Percentiles rank a stretch among this genome's conserved stretches.
phyloP scores from a whole-genome alignment of 1,140 invertebrate genomes.

The Helicoverpa zea region DNA sequence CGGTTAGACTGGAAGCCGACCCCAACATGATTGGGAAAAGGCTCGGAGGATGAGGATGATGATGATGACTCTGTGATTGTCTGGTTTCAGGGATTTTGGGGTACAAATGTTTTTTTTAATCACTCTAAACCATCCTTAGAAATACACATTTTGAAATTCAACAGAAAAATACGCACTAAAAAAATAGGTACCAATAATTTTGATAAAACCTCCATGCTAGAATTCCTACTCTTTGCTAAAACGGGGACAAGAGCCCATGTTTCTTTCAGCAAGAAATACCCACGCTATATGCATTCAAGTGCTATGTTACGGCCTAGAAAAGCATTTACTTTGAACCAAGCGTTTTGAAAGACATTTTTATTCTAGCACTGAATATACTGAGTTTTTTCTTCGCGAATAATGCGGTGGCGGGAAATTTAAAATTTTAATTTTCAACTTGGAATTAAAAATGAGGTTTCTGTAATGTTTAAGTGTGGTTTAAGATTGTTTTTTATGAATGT shows the following conservation, averaged over 20 bases:
- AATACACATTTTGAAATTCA: neutral
- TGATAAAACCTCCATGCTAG: constrained; percentile 4
- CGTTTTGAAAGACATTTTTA: constrained; percentile 31
- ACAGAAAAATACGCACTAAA: neutral
- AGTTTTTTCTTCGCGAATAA: constrained; percentile 23
- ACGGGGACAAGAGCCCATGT: constrained; percentile 30
- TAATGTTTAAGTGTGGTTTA: too few relatives aligned
- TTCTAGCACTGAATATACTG: constrained; percentile 24
- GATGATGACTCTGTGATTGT: too few relatives aligned
- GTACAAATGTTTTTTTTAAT: too few relatives aligned
- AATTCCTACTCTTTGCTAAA: constrained; percentile 8
- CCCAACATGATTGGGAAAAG: too few relatives aligned
- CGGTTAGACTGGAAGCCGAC: too few relatives aligned
- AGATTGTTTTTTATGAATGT: too few relatives aligned
- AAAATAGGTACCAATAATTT: constrained; percentile 10
- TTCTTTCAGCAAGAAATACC: constrained; percentile 28
- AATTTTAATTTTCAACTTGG: constrained; percentile 30
- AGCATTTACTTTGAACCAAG: constrained; percentile 32
- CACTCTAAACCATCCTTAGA: neutral
- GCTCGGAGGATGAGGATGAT: too few relatives aligned
- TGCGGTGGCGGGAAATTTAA: constrained; percentile 21
- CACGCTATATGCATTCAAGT: constrained; percentile 14
- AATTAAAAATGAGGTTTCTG: constrained; percentile 7
- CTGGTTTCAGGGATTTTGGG: too few relatives aligned
- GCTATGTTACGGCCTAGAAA: constrained; percentile 28